Evolutionary conservation across 2,113 vertebrate genomes (phyloP), one percentile per base, ranked within the genome.

Genomic region (Eidolon helvum): DNA sequence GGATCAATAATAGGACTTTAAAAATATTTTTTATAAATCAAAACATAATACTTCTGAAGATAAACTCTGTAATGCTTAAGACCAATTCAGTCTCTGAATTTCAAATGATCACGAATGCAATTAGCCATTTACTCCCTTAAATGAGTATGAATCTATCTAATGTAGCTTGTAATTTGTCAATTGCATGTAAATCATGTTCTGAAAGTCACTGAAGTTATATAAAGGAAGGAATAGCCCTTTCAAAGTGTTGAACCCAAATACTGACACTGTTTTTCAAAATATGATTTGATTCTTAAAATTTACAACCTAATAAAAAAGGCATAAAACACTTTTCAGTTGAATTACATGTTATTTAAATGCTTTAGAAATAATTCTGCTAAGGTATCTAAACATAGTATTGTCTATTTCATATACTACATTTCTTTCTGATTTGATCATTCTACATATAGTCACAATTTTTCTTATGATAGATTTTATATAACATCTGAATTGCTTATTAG

Each of bases 401-500:
- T 53, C 35, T 96, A 5, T 79, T 95, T 33, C 4, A 14, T 85
- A 69, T 1, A 4, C 1, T 40, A 43, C 3, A 0, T 92, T 74
- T 80, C 22, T 97, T 82, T 71, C 43, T 96, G 66, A 65, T 90
- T 69, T 80, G 11, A 18, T 93, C 33, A 21, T 86, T 94, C 83
- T 59, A 53, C 57, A 61, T 86, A 57, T 57, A 94, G 43, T 88
- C 74, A 95, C 24, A 79, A 87, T 96, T 92, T n/a, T 85, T 94
- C 50, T 88, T 97, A 53, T 97, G 90, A 78, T n/a, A 95, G 40
- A 82, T 95, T 98, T 80, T 90, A 79, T 8, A 45, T 85, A 94
- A 72, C 7, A 48, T 95, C 80, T 82, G 72, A 93, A 95, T 92
- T 96, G 45, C 63, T 94, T 94, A 78, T 97, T 97, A 92, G 94